A percentile compares a stretch with the other conserved stretches of the same genome.
Conservation (phyloP, 2,888 invertebrate genomes). For the Abrostola tripartita region DNA sequence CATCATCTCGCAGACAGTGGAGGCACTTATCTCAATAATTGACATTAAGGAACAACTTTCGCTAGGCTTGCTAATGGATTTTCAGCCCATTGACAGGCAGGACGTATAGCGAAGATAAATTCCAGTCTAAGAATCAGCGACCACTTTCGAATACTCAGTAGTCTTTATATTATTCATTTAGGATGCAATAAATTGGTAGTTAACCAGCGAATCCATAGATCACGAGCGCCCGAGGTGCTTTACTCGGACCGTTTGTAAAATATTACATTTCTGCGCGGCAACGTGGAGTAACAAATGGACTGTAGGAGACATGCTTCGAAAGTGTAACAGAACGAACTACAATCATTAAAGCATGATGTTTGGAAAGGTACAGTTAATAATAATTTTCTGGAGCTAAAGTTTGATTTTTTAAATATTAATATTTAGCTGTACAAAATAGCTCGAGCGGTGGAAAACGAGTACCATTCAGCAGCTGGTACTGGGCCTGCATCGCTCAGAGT, state of each 20-base stretch:
- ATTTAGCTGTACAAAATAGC: neutral
- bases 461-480: too few relatives aligned
- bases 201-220: conserved; percentile 68
- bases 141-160: conserved; percentile 69
- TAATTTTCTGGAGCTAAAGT: too few relatives aligned
- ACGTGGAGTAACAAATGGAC: conserved; percentile 38
- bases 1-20: conserved; percentile 13
- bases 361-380: too few relatives aligned
- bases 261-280: conserved; percentile 55
- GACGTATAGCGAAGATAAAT: conserved; percentile 47
- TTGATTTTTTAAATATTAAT: too few relatives aligned
- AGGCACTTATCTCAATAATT: conserved; percentile 47
- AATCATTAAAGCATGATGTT: too few relatives aligned
- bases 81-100: conserved; percentile 42
- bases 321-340: neutral
- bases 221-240: conserved; percentile 56
- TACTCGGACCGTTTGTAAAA: conserved; percentile 58
- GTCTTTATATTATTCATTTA: conserved; percentile 66
- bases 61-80: conserved; percentile 48
- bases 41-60: conserved; percentile 53
- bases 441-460: too few relatives aligned
- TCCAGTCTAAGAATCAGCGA: conserved; percentile 38
- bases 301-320: neutral
- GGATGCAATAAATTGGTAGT: conserved; percentile 68
- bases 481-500: too few relatives aligned